phyloP scores from a whole-genome alignment of 2,888 invertebrate genomes.

The Pheosia gnoma region DNA sequence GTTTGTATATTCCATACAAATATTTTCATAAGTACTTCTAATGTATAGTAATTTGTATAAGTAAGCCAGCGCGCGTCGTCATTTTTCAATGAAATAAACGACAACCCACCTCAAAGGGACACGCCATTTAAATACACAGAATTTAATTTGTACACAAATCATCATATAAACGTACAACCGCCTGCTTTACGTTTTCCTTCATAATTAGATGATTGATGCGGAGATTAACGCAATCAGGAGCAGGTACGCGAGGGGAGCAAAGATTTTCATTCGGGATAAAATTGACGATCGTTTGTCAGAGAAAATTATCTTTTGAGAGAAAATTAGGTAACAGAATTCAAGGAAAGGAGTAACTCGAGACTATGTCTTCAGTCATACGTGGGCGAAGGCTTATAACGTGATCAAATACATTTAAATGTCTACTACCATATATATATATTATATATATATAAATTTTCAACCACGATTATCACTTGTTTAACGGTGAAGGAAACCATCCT shows the following conservation, averaged over 20 bases:
- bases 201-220: constrained; percentile 58
- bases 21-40: no score
- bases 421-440: no score
- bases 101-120: not conserved
- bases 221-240: constrained; percentile 55
- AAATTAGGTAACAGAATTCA: constrained; percentile 27
- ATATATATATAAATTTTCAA: no score
- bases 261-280: constrained; percentile 40
- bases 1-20: no score
- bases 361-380: constrained; percentile 15
- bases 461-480: no score
- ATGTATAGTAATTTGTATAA: no score
- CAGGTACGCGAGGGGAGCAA: constrained; percentile 37
- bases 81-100: not conserved
- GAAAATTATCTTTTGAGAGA: constrained; percentile 27
- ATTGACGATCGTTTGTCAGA: constrained; percentile 46
- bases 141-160: constrained; percentile 14
- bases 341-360: constrained; percentile 9
- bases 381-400: constrained; percentile 3
- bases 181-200: constrained; percentile 28
- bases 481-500: no score
- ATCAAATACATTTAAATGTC: not conserved
- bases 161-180: constrained; percentile 2
- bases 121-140: not conserved
- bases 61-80: not conserved